Conservation (phyloP, 2,797 vertebrate species). For the Clarias laeviceps region DNA sequence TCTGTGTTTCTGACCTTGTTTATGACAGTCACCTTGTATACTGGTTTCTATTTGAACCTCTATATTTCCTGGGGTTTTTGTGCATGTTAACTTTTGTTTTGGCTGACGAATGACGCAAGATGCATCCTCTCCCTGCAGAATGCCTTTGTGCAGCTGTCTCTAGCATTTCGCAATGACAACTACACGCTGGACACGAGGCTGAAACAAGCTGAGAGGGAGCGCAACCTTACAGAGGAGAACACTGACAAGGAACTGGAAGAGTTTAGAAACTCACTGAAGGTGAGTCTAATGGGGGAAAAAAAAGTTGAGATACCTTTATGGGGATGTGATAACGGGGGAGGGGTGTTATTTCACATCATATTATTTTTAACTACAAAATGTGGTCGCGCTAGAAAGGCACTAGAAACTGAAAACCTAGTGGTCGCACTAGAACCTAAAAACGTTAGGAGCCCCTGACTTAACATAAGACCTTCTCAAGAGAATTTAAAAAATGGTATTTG, state of each 20-base stretch:
- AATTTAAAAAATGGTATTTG: not conserved
- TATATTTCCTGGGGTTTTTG: conserved; percentile 7
- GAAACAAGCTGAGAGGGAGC: conserved; percentile 91
- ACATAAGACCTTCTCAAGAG: not conserved
- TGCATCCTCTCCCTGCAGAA: conserved; percentile 75
- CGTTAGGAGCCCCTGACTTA: not conserved
- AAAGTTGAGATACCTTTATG: not conserved
- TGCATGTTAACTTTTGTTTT: not conserved
- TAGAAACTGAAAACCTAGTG: too few species aligned
- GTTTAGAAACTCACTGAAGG: conserved; percentile 91
- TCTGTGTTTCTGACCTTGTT: conserved; percentile 27
- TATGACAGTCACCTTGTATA: not conserved
- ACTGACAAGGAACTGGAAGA: conserved; percentile 95
- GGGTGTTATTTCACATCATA: not conserved
- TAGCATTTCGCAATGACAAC: conserved; percentile 98
- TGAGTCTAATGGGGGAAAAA: conserved; percentile 59
- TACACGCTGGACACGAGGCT: conserved; percentile 95
- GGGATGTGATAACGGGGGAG: not conserved
- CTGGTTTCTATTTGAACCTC: conserved; percentile 1
- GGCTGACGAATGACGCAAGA: not conserved
- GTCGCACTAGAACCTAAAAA: not conserved
- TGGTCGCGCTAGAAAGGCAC: not conserved
- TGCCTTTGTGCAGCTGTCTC: conserved; percentile 94
- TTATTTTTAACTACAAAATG: not conserved
- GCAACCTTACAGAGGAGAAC: conserved; percentile 94